Evolutionary conservation across 2,113 vertebrate genomes (phyloP).

Genomic region (Neotragus moschatus): DNA sequence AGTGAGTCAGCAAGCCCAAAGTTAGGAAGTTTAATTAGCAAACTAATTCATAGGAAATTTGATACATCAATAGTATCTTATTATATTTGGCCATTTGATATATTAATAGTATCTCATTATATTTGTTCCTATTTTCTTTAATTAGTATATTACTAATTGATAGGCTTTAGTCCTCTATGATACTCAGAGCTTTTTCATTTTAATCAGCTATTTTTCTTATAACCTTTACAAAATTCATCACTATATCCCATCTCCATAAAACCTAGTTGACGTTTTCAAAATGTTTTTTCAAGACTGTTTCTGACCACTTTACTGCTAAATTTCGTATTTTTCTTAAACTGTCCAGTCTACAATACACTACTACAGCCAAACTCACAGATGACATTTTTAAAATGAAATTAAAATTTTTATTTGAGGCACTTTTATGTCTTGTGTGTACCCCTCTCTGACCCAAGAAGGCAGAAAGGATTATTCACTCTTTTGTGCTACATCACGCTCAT

Average conservation of each 20-base stretch:
- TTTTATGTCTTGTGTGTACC: not conserved
- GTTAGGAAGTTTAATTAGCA: not conserved
- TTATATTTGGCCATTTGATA: not conserved
- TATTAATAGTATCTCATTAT: not conserved
- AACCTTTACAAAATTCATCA: not conserved
- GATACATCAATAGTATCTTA: not conserved
- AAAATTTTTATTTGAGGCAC: not conserved
- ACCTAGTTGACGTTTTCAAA: not conserved
- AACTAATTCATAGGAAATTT: slow-evolving; percentile 9
- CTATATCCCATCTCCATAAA: not conserved
- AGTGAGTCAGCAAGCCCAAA: not conserved
- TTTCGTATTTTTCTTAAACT: slow-evolving; percentile 12
- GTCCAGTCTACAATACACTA: not conserved
- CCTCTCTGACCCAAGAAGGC: not conserved
- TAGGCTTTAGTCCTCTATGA: not conserved
- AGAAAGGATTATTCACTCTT: not conserved
- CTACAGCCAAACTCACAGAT: not conserved
- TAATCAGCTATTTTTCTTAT: not conserved
- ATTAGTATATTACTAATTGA: not conserved
- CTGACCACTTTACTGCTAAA: not conserved
- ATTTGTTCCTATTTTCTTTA: not conserved
- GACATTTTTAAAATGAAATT: not conserved
- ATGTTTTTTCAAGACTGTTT: not conserved
- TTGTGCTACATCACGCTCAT: not conserved
- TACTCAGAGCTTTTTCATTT: not conserved